phyloP scores from a whole-genome alignment of 2,888 invertebrate genomes.

The Hoplodrina blanda region DNA sequence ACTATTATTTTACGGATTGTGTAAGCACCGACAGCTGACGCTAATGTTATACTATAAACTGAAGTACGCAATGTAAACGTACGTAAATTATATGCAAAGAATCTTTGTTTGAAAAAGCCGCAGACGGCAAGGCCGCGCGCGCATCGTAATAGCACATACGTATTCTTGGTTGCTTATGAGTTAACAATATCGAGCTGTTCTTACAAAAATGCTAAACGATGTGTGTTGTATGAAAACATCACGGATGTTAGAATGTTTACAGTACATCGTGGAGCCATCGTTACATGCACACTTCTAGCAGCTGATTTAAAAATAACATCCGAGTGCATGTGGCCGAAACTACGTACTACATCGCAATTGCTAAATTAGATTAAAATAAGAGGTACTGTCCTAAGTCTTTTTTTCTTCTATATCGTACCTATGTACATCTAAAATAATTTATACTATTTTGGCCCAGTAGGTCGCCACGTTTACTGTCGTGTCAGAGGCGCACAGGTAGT shows the following conservation, averaged over 20 bases:
- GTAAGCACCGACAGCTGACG: conserved; percentile 27
- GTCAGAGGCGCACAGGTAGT: too few relatives aligned
- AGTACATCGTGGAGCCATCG: not conserved
- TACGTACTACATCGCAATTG: not conserved
- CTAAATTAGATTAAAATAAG: not conserved
- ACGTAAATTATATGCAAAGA: not conserved
- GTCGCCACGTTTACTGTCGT: too few relatives aligned
- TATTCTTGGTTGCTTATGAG: conserved; percentile 4
- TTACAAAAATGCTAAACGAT: conserved; percentile 7
- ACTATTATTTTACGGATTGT: conserved; percentile 10
- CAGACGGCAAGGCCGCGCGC: conserved; percentile 20
- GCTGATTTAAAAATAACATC: conserved; percentile 5
- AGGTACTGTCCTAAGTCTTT: too few relatives aligned
- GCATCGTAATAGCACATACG: not conserved
- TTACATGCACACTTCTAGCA: conserved; percentile 9
- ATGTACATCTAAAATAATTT: too few relatives aligned
- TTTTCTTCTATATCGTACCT: too few relatives aligned
- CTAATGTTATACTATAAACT: conserved; percentile 14
- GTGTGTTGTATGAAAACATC: not conserved
- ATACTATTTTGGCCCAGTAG: too few relatives aligned
- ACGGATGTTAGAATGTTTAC: conserved; percentile 16
- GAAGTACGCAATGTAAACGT: conserved; percentile 3
- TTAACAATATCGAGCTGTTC: not conserved
- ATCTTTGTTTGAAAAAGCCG: not conserved
- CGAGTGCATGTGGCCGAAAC: not conserved